Evolutionary conservation across 1,140 invertebrate genomes (phyloP).

Genomic region (Brachionus rotundiformis): DNA sequence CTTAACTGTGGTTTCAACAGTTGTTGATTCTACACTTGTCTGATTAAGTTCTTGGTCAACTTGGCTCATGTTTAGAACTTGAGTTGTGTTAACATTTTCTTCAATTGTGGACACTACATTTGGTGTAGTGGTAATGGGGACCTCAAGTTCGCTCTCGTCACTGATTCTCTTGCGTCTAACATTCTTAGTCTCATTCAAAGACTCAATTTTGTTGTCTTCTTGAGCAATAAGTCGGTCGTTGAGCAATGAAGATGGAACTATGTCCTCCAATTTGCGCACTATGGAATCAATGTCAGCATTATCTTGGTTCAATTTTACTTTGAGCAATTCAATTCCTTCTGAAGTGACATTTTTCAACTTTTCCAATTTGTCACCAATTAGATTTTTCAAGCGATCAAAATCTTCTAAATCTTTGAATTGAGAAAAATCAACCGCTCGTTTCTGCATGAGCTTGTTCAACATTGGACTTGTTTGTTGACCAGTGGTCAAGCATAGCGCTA

Average conservation of each 20-base stretch:
- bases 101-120: background rate
- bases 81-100: background rate
- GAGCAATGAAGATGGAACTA: slow-evolving; percentile 4
- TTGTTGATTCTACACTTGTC: background rate
- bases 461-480: background rate
- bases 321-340: background rate
- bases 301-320: background rate
- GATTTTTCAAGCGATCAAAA: slow-evolving; percentile 34
- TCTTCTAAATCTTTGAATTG: slow-evolving; percentile 24
- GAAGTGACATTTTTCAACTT: slow-evolving; percentile 9
- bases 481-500: background rate
- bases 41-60: background rate
- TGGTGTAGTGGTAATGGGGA: background rate
- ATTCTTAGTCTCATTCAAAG: background rate
- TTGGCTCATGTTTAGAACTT: background rate
- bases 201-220: slow-evolving; percentile 19
- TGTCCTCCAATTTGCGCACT: background rate
- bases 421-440: slow-evolving; percentile 4
- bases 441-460: background rate
- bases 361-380: slow-evolving; percentile 23
- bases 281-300: background rate
- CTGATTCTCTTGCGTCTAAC: background rate
- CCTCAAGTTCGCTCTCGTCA: background rate
- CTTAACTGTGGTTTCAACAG: background rate
- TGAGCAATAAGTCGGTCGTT: slow-evolving; percentile 32